Base-by-base conservation (phyloP, 2,888 invertebrate genomes). In the Priocnemis perturbator region DNA sequence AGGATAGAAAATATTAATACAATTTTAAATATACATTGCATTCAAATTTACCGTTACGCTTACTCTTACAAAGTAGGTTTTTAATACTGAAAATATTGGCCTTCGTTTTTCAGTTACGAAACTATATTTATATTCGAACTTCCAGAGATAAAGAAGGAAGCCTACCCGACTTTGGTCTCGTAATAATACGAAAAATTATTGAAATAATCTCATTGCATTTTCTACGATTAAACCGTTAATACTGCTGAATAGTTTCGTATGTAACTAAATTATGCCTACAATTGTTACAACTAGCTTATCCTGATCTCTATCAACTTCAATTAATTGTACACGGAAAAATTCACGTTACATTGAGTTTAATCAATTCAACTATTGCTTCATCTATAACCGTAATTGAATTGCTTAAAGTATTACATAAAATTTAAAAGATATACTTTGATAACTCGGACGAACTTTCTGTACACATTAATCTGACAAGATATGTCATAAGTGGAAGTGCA, bases 11-110 rank as follows among this genome's bases (percentile, higher is more conserved):
- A 79, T 70, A 57, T 73, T 47, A 60, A 60, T 74, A 67, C 55
- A 62, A n/a, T n/a, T 70, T 55, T 44, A 37, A 37, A 37, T 37
- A 11, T 37, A 71, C 69, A 63, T 48, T 68, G 37, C 59, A 63
- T 30, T 67, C 69, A 77, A 69, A 68, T 52, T 56, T 48, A 64
- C 20, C 57, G n/a, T 23, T 23, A 50, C 56, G 47, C 45, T 23
- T 70, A 69, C 17, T 53, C 56, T 63, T 69, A 67, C 37, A 9
- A 64, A 69, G 67, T 71, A 70, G 69, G 37, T 67, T 61, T 47
- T 69, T 83, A 83, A 83, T 83, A 83, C 81, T 83, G 76, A 70
- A 75, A 76, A 69, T 68, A 62, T 82, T 80, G 73, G 71, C 69
- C 73, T 67, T 67, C 70, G 61, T 72, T 67, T 60, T 69, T 61